These are phyloP conservation scores for Drosophila nannoptera DNA, from an alignment of 1,140 invertebrate genomes.

Conservation along the genomic window DNA sequence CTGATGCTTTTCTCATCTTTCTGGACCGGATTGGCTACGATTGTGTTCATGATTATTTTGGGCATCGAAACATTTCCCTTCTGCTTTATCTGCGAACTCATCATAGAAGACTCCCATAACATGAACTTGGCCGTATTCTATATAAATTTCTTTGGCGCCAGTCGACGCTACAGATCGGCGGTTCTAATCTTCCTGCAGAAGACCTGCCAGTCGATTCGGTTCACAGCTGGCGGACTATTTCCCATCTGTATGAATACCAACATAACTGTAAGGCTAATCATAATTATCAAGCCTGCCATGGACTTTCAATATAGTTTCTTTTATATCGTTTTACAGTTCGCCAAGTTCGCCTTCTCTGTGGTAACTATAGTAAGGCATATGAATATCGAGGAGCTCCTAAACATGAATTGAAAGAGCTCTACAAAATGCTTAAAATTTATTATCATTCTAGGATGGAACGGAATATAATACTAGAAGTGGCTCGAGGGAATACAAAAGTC, in stretches of 20 bases:
- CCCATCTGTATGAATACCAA: constrained; percentile 38
- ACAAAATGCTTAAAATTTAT: not conserved
- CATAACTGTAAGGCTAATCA: constrained; percentile 29
- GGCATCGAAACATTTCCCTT: constrained; percentile 46
- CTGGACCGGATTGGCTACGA: constrained; percentile 22
- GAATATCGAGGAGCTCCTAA: constrained; percentile 27
- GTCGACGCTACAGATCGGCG: constrained; percentile 19
- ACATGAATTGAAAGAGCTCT: not conserved
- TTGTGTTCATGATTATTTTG: constrained; percentile 19
- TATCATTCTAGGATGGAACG: no score
- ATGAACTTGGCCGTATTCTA: constrained; percentile 38
- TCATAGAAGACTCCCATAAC: constrained; percentile 28
- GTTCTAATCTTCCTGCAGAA: constrained; percentile 28
- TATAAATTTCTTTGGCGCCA: constrained; percentile 23
- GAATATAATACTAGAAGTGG: no score
- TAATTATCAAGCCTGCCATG: not conserved
- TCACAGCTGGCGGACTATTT: constrained; percentile 42
- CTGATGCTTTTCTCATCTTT: constrained; percentile 42
- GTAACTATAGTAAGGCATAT: constrained; percentile 44
- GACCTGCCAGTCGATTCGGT: constrained; percentile 24
- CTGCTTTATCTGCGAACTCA: constrained; percentile 37
- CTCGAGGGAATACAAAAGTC: no score
- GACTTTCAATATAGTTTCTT: not conserved
- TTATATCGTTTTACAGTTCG: constrained; percentile 20
- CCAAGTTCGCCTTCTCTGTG: constrained; percentile 44